Evolutionary conservation across 2,888 invertebrate species (phyloP), one percentile per base, ranked within the genome.

Genomic region (Ophion ellenae): DNA sequence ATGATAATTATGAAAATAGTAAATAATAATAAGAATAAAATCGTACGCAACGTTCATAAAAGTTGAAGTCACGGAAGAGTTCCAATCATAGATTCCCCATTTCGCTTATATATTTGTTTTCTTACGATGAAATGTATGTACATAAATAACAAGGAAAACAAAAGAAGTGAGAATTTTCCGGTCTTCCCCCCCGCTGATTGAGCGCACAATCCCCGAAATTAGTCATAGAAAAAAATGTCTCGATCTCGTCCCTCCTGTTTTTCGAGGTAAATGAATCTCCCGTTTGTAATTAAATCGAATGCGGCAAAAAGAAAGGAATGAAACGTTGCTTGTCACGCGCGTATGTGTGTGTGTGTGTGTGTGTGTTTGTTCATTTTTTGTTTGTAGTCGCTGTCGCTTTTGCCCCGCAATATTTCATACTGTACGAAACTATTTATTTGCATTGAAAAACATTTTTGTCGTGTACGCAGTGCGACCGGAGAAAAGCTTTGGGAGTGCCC

Each of bases 131-230:
- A 17, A 66, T 36, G n/a, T 36, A 66, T 67, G n/a, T 74, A 14
- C 40, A 57, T 71, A 17, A 11, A 40, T 40, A 36, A 73, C 11
- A 20, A 59, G 57, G 57, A 24, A 70, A 14, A 53, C 36, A 14
- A 36, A 66, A 7, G 57, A 40, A 77, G 67, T 73, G 36, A 63
- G 24, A 57, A 77, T 57, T 86, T 81, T 45, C 59, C 57, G 67
- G 81, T 86, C 86, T 86, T 86, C 86, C 86, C 67, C 32, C 61
- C 71, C 66, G 79, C 75, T 63, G 63, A 80, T 14, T 20, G 20
- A 81, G 80, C 86, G 86, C 86, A 86, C 86, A 86, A 78, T 53
- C 57, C 66, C n/a, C 17, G 24, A 73, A 74, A n/a, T 57, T 59
- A 28, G 61, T 74, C 36, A 20, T 14, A 40, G 9, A 61, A 40